Evolutionary conservation across 1,140 invertebrate genomes (phyloP).

Genomic region (Ceratoteleas bidentatus): DNA sequence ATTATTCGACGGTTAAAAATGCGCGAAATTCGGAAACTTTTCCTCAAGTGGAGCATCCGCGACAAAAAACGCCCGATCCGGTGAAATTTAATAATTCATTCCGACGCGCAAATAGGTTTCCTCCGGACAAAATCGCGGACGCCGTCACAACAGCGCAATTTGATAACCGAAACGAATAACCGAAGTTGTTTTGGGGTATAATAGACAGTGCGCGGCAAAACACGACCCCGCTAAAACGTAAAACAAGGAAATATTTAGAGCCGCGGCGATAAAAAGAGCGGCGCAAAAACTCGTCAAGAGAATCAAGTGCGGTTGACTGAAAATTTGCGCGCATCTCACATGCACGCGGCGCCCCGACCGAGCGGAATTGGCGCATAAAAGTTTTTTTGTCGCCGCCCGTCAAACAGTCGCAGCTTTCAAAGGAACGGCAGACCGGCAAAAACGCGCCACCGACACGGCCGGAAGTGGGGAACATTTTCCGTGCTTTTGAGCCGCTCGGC

Average conservation of each 20-base stretch:
- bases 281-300: slow-evolving; percentile 50
- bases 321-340: slow-evolving; percentile 48
- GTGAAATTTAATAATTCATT: slow-evolving; percentile 42
- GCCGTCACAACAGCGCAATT: slow-evolving; percentile 31
- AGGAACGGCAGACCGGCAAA: slow-evolving; percentile 8
- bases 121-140: slow-evolving; percentile 17
- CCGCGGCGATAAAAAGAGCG: slow-evolving; percentile 42
- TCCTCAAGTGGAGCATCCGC: neutral
- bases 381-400: slow-evolving; percentile 41
- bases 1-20: too few species aligned
- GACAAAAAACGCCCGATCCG: slow-evolving; percentile 1
- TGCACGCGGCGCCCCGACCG: slow-evolving; percentile 26
- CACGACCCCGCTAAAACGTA: slow-evolving; percentile 20
- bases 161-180: slow-evolving; percentile 34
- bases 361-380: slow-evolving; percentile 46
- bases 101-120: slow-evolving; percentile 16
- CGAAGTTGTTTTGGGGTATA: slow-evolving; percentile 39
- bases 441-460: slow-evolving; percentile 13
- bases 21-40: neutral
- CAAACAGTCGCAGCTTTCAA: slow-evolving; percentile 40
- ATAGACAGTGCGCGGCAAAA: slow-evolving; percentile 29
- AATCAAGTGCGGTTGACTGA: slow-evolving; percentile 54
- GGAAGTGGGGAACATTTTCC: slow-evolving; percentile 33
- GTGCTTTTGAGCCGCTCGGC: slow-evolving; percentile 15
- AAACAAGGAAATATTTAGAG: slow-evolving; percentile 55